Evolutionary conservation across 1,140 invertebrate genomes (phyloP).

Genomic region (Drosophila novamexicana): DNA sequence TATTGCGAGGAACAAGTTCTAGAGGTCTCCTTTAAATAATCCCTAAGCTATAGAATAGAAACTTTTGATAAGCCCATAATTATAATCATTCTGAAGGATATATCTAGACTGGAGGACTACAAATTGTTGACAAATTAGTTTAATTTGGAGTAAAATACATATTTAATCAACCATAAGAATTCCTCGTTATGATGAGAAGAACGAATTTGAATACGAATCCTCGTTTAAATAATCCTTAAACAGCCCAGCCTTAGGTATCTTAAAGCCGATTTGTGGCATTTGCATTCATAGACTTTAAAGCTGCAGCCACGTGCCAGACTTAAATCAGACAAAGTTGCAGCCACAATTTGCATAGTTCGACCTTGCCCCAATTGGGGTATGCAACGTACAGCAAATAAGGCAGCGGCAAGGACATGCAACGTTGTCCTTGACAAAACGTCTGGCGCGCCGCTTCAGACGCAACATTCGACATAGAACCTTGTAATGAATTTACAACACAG

Average conservation of each 20-base stretch:
- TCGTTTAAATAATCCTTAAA: no score
- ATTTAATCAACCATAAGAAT: slow-evolving; percentile 14
- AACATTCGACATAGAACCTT: slow-evolving; percentile 60
- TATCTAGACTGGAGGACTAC: neutral
- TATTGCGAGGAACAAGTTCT: no score
- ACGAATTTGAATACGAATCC: no score
- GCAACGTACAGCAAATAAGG: neutral
- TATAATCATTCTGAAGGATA: no score
- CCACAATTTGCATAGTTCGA: slow-evolving; percentile 53
- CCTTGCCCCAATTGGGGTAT: slow-evolving; percentile 42
- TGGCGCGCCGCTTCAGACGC: slow-evolving; percentile 17
- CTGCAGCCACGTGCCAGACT: neutral
- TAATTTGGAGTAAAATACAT: neutral
- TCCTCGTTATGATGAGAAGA: neutral
- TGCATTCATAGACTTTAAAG: slow-evolving; percentile 1
- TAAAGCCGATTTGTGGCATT: no score
- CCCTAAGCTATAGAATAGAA: no score
- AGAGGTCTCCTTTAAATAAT: no score
- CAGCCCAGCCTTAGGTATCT: no score
- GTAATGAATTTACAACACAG: slow-evolving; percentile 56
- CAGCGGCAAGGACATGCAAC: slow-evolving; percentile 41
- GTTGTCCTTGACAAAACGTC: slow-evolving; percentile 45
- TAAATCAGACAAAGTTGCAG: slow-evolving; percentile 30
- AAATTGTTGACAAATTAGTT: slow-evolving; percentile 39
- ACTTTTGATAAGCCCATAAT: no score